Evolutionary conservation across 2,888 invertebrate genomes (phyloP), one percentile per base, ranked within the genome.

Genomic region (Microctonus aethiopoides): DNA sequence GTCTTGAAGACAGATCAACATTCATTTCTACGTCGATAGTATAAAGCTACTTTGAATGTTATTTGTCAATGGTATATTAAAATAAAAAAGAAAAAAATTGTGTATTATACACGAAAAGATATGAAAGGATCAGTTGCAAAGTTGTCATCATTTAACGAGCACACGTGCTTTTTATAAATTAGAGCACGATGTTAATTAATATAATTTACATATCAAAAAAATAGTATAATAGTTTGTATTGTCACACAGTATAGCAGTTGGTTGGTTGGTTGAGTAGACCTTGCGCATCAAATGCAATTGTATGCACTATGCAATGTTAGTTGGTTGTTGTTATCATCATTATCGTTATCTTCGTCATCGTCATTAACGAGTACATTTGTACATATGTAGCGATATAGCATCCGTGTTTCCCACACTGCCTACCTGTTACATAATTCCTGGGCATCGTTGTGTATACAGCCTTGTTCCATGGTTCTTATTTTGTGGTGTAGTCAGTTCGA

Each of bases 371-470:
- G 16, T 16, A 46, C 7, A 46, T 20, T 16, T 20, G 9, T 46
- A 4, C 16, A 7, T 16, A 61, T 64, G 36, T 64, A 34, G 36
- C 36, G 36, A 64, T 64, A 24, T 20, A 4, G 11, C 61, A 61
- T 41, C 61, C 61, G 61, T 60, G 62, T 70, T 75, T 73, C 70
- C 72, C 75, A 72, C 73, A 78, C 70, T 72, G 73, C 71, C 77
- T 79, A 79, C 79, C 81, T 81, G 81, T 85, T 85, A 84, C 79
- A 83, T 81, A 85, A 85, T 77, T 66, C 16, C 67, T 65, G 70
- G 76, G 70, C 75, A 75, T 72, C 75, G 72, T 75, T 16, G 39
- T 16, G 39, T 56, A 26, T 61, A 16, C 77, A 76, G 78, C 77
- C 76, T 78, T 78, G 76, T 74, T 78, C 79, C 78, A 75, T 77